Conservation (phyloP, 37 sponge, comb jelly and placozoan species). For the Theonella swinhoei region DNA sequence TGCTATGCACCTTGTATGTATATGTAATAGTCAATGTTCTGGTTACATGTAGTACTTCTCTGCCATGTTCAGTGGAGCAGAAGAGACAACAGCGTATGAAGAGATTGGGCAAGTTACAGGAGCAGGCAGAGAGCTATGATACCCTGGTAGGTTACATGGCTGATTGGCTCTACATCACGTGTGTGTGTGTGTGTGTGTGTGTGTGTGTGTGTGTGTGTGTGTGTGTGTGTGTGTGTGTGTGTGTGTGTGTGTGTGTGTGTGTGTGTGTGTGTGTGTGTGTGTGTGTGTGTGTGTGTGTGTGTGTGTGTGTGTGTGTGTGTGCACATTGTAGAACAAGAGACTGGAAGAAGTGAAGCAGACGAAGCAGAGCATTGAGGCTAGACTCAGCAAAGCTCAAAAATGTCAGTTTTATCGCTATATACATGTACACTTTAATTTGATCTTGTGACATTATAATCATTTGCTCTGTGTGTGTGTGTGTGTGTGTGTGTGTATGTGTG, state of each 20-base stretch:
- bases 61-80: slow-evolving; percentile 61
- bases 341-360: background rate
- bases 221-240: slow-evolving; percentile 14
- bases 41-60: background rate
- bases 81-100: slow-evolving; percentile 84
- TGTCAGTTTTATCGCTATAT: background rate
- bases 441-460: too few relatives aligned
- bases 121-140: slow-evolving; percentile 68
- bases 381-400: background rate
- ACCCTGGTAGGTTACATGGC: slow-evolving; percentile 61
- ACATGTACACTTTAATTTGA: background rate
- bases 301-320: slow-evolving; percentile 13
- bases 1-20: background rate
- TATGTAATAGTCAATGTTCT: background rate
- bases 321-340: background rate
- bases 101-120: slow-evolving; percentile 63
- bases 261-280: slow-evolving; percentile 13
- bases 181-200: slow-evolving; percentile 13
- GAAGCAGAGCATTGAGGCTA: background rate
- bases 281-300: slow-evolving; percentile 13
- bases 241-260: slow-evolving; percentile 14
- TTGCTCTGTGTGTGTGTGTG: background rate
- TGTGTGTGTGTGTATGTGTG: background rate
- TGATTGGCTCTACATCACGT: background rate
- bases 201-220: slow-evolving; percentile 11